Evolutionary conservation across 2,888 invertebrate genomes (phyloP).

Genomic region (Adelognathus sp.): DNA sequence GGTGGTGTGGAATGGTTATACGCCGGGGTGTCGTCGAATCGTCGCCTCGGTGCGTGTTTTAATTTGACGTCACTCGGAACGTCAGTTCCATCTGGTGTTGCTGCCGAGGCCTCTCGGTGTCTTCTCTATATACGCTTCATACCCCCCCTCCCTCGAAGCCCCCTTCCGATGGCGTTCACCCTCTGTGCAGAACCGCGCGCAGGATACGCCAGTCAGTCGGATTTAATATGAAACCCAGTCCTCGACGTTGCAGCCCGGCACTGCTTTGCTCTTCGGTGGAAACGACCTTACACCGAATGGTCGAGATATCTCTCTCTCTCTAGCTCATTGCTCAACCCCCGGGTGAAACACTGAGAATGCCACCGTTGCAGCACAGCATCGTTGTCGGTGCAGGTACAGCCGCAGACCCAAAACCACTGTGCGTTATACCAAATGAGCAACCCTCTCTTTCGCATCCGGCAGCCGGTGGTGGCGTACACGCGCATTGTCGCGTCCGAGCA

Average conservation of each 20-base stretch:
- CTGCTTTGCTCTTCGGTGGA: conserved; percentile 25
- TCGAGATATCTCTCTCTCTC: conserved; percentile 44
- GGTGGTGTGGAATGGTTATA: conserved; percentile 39
- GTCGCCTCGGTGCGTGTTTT: conserved; percentile 78
- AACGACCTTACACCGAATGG: conserved; percentile 56
- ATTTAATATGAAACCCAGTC: conserved; percentile 78
- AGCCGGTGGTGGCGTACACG: conserved; percentile 55
- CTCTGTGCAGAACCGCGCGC: conserved; percentile 69
- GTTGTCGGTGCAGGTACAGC: neutral
- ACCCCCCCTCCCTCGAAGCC: neutral
- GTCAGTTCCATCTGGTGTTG: conserved; percentile 79
- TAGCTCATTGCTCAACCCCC: conserved; percentile 35
- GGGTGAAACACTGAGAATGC: too few relatives aligned
- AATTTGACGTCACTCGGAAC: conserved; percentile 79
- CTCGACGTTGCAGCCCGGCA: conserved; percentile 56
- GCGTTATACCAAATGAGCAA: conserved; percentile 16
- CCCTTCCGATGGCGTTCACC: conserved; percentile 29
- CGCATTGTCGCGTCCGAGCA: conserved; percentile 58
- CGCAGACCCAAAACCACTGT: conserved; percentile 9
- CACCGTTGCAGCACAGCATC: too few relatives aligned
- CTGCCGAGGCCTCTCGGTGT: conserved; percentile 66
- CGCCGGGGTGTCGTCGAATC: conserved; percentile 74
- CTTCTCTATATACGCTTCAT: conserved; percentile 15
- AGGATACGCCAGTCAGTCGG: conserved; percentile 77
- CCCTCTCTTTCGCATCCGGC: conserved; percentile 48